Base-by-base conservation (phyloP, 2,797 vertebrate species). In the Setipinna tenuifilis region DNA sequence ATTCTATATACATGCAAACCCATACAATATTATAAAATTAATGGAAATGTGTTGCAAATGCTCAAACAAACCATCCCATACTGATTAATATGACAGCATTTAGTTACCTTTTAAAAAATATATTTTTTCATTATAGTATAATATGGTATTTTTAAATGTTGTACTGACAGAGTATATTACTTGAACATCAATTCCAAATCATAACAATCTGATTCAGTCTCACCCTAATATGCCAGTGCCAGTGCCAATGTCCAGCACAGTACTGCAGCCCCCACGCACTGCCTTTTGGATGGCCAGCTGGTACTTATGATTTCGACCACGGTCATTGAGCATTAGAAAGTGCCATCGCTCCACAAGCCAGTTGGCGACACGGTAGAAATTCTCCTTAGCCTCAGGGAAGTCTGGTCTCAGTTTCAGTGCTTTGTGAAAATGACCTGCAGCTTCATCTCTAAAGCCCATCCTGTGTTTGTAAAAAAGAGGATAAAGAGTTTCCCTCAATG, bases 321-420 rank as follows among this genome's bases (percentile, higher is more conserved):
- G 94, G 90, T 99, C 98, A 0, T 99, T 99, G 82, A 99, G 98
- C 98, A 99, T 99, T 46, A 98, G 92, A 93, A 98, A 99, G 89
- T 99, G 98, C 98, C 98, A 99, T 84, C 98, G 97, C 88, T 99
- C 98, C 88, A 99, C 98, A 88, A 99, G 93, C 98, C 98, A 99
- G 94, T 99, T 99, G 3, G 98, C 97, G 88, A 99, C 97, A 0
- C 98, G 96, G 90, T 99, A 97, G 90, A 99, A 99, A 91, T 99
- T 99, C 93, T 99, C 98, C 89, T 95, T 98, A 54, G 98, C 98
- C 71, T 99, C 98, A 0, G 91, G 95, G 59, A 95, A 99, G 87
- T 97, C 95, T 0, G 98, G 97, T 85, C 96, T 97, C 84, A 99
- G 92, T 90, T 99, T 99, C 88, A 99, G 95, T 35, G 98, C 98